phyloP scores from a whole-genome alignment of 1,140 invertebrate species.

The Amphibalanus amphitrite region DNA sequence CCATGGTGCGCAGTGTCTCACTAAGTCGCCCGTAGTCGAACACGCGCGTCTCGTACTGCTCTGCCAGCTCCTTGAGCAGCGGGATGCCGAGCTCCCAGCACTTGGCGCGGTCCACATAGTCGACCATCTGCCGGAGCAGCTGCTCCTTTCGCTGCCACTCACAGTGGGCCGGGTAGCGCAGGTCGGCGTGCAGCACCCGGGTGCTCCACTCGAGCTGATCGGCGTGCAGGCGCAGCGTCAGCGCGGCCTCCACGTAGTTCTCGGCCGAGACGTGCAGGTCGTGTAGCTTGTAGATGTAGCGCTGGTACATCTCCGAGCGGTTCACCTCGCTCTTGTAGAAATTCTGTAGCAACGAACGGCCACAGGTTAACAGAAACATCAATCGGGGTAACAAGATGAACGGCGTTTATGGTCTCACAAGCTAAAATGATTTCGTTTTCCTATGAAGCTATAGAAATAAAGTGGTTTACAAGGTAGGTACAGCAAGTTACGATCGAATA shows the following conservation, averaged over 20 bases:
- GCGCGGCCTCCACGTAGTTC: conserved; percentile 90
- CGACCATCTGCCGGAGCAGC: conserved; percentile 77
- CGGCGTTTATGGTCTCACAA: too few relatives aligned
- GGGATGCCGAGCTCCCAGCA: conserved; percentile 93
- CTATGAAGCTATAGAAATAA: too few relatives aligned
- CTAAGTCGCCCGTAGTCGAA: conserved; percentile 83
- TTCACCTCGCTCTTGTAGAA: conserved; percentile 93
- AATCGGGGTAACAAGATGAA: too few relatives aligned
- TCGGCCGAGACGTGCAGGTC: conserved; percentile 82
- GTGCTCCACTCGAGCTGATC: conserved; percentile 75
- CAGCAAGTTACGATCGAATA: too few relatives aligned
- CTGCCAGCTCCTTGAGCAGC: conserved; percentile 74
- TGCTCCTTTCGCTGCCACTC: conserved; percentile 85
- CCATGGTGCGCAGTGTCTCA: conserved; percentile 62
- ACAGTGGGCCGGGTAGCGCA: conserved; percentile 42
- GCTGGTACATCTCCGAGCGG: conserved; percentile 86
- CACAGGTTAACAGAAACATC: not conserved
- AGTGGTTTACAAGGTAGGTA: too few relatives aligned
- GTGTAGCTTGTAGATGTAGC: conserved; percentile 92
- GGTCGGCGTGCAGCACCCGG: conserved; percentile 37
- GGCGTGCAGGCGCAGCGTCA: conserved; percentile 83
- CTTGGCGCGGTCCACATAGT: conserved; percentile 84
- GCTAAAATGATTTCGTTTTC: too few relatives aligned
- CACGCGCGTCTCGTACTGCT: conserved; percentile 68
- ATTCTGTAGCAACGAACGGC: conserved; percentile 40